A percentile compares a stretch with the other conserved stretches of the same genome.
Evolutionary conservation across 2,888 invertebrate genomes (phyloP).

Genomic region (Eupithecia tripunctaria): DNA sequence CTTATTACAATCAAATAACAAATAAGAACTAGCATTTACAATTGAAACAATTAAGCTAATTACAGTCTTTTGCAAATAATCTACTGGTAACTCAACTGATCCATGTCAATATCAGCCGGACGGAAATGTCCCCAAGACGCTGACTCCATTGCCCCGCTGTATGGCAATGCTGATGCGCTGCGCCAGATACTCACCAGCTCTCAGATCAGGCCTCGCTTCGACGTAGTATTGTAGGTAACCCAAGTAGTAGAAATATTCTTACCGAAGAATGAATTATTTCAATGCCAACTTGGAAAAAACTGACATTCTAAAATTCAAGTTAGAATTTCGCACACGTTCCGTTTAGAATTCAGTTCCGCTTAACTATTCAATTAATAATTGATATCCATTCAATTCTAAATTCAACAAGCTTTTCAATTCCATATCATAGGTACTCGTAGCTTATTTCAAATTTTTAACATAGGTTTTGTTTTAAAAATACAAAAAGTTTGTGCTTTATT

Average conservation of each 20-base stretch:
- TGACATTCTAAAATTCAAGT: conserved; percentile 29
- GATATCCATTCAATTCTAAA: conserved; percentile 12
- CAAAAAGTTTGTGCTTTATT: not conserved
- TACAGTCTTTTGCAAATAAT: too few relatives aligned
- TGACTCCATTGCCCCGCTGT: too few relatives aligned
- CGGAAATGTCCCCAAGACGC: too few relatives aligned
- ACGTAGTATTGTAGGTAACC: not conserved
- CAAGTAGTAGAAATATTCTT: not conserved
- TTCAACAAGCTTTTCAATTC: conserved; percentile 6
- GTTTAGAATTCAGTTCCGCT: conserved; percentile 25
- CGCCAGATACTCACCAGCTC: too few relatives aligned
- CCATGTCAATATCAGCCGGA: too few relatives aligned
- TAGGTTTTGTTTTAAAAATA: not conserved
- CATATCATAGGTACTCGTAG: not conserved
- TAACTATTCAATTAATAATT: not conserved
- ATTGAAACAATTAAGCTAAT: too few relatives aligned
- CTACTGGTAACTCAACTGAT: too few relatives aligned
- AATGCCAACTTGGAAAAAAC: conserved; percentile 8
- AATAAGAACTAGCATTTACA: too few relatives aligned
- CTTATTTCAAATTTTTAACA: conserved; percentile 29
- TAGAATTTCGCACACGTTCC: conserved; percentile 22
- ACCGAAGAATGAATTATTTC: not conserved
- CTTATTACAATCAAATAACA: too few relatives aligned
- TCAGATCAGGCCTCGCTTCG: too few relatives aligned
- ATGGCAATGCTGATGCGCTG: too few relatives aligned